A percentile compares a stretch with the other conserved stretches of the same genome.
Evolutionary conservation across 2,797 vertebrate species (phyloP).

Genomic region (Nyctibius grandis): DNA sequence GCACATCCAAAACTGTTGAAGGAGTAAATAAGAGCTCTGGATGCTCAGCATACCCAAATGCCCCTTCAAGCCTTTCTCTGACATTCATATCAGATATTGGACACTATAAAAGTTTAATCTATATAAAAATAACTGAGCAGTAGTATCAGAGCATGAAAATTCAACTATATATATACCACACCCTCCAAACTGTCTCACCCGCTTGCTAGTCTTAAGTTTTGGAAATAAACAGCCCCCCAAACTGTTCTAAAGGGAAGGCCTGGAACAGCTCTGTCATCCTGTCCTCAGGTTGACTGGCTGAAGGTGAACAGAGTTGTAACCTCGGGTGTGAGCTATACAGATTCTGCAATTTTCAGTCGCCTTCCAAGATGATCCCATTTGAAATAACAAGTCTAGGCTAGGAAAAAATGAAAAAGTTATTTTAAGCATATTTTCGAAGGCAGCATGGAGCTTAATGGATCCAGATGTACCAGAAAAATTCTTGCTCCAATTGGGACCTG

Average conservation of each 20-base stretch:
- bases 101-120: neutral
- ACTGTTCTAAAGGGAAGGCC: neutral
- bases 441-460: neutral
- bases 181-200: neutral
- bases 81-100: neutral
- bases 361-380: neutral
- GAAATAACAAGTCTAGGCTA: neutral
- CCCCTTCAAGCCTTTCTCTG: neutral
- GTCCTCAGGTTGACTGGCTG: neutral
- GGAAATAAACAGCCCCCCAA: neutral
- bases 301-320: neutral
- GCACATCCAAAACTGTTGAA: neutral
- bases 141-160: neutral
- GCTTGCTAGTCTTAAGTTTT: neutral
- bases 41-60: neutral
- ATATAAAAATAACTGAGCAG: neutral
- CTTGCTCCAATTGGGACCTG: neutral
- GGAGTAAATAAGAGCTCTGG: neutral
- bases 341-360: neutral
- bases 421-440: neutral
- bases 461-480: neutral
- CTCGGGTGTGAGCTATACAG: neutral
- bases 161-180: neutral
- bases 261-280: neutral
- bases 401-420: neutral